Base-by-base conservation (phyloP, 2,797 vertebrate species). In the Sebastes elongatus region DNA sequence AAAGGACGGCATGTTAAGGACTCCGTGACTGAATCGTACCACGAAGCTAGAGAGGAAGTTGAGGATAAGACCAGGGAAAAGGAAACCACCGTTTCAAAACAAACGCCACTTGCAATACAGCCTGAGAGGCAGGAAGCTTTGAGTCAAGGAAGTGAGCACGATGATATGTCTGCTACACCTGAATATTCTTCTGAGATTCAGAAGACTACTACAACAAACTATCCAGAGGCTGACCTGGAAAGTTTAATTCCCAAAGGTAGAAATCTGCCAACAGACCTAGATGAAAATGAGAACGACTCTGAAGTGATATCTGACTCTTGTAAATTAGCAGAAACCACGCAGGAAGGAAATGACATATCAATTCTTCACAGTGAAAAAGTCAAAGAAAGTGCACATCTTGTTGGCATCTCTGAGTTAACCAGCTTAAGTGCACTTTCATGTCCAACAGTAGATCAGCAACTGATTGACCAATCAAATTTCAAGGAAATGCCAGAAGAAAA, bases 1-100 rank as follows among this genome's bases (percentile, higher is more conserved):
- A 85, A 85, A 89, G 81, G 52, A 46, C 66, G 42, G 46, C 74
- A 68, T 69, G 71, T 35, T 7, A 65, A 78, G 59, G 84, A 74
- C 38, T 72, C 38, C 1, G 81, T 53, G 49, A 83, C 46, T 9
- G 84, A 86, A 67, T 10, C 11, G 53, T 13, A 59, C 4, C 11
- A 78, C 11, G 64, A 87, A 56, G 28, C 25, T 6, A 71, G 14
- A 81, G 72, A 92, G 59, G 76, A 89, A 88, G 81, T 83, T 66
- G 82, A 72, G n/a, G 76, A 38, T 62, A 68, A 77, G 13, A 55
- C 25, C 3, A 8, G 10, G 10, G 27, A 3, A 27, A 33, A 63
- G 53, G 42, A 85, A 82, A 75, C 62, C 27, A 20, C 57, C 0
- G 18, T 73, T 61, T 55, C 23, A 56, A 46, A 25, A 30, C 66